Conservation (phyloP, 2,113 vertebrate species). For the Gulo gulo region DNA sequence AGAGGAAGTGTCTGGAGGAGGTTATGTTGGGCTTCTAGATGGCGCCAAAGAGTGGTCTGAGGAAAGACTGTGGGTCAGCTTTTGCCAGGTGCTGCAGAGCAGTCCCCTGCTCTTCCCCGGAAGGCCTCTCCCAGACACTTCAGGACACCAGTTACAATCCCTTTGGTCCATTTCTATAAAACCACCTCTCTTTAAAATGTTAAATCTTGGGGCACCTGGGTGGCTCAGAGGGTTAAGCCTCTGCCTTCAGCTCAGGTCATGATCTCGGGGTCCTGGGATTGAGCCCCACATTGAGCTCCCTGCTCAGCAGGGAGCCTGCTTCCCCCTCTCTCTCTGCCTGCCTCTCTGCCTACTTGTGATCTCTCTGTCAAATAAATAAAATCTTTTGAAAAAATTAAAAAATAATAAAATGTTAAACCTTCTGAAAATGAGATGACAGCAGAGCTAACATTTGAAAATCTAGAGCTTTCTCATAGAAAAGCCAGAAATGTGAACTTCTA, state of each 20-base stretch:
- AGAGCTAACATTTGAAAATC: background rate
- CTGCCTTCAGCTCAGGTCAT: too few relatives aligned
- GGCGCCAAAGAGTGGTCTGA: background rate
- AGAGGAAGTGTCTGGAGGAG: background rate
- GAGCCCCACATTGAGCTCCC: too few relatives aligned
- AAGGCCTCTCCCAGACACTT: background rate
- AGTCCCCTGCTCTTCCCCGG: fast-evolving
- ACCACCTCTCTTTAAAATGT: background rate
- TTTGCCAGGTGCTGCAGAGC: background rate
- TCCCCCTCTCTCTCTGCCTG: too few relatives aligned
- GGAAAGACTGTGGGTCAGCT: background rate
- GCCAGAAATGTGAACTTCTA: too few relatives aligned
- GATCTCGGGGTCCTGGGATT: too few relatives aligned
- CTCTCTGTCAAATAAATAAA: too few relatives aligned
- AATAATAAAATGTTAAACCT: background rate
- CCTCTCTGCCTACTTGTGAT: too few relatives aligned
- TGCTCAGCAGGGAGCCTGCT: too few relatives aligned
- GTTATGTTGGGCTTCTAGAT: background rate
- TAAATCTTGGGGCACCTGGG: background rate
- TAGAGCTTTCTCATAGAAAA: background rate
- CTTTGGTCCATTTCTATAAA: background rate
- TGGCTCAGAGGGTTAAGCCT: too few relatives aligned
- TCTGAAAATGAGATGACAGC: background rate
- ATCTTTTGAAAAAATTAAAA: too few relatives aligned
- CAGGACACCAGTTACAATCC: background rate